Evolutionary conservation across 2,888 invertebrate species (phyloP).

Genomic region (Gryllus longicercus): DNA sequence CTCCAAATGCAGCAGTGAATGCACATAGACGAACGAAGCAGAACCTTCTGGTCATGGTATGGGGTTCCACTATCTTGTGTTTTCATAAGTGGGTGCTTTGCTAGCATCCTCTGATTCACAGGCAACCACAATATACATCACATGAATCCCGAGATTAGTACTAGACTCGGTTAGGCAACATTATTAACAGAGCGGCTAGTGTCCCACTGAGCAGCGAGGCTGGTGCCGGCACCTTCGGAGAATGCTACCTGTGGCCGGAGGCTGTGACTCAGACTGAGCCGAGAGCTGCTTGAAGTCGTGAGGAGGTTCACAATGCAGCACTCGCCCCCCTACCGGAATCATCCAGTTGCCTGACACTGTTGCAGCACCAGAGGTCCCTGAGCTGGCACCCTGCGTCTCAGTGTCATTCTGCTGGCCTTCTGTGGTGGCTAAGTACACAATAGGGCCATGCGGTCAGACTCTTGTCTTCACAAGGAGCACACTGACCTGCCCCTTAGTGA

Average conservation of each 20-base stretch:
- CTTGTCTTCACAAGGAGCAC: no score
- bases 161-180: not conserved
- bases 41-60: no score
- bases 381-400: not conserved
- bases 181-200: conserved; percentile 4
- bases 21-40: no score
- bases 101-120: not conserved
- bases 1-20: no score
- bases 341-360: conserved; percentile 65
- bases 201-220: not conserved
- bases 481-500: no score
- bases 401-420: not conserved
- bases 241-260: not conserved
- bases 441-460: not conserved
- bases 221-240: not conserved
- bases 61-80: no score
- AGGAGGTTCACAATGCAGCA: conserved; percentile 74
- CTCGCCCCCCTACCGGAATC: conserved; percentile 73
- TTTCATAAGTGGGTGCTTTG: no score
- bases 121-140: not conserved
- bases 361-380: not conserved
- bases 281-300: conserved; percentile 49
- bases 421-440: not conserved
- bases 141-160: not conserved
- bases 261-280: not conserved